Evolutionary conservation across 1,140 invertebrate species (phyloP), one percentile per base, ranked within the genome.

Genomic region (Microplitis mediator): DNA sequence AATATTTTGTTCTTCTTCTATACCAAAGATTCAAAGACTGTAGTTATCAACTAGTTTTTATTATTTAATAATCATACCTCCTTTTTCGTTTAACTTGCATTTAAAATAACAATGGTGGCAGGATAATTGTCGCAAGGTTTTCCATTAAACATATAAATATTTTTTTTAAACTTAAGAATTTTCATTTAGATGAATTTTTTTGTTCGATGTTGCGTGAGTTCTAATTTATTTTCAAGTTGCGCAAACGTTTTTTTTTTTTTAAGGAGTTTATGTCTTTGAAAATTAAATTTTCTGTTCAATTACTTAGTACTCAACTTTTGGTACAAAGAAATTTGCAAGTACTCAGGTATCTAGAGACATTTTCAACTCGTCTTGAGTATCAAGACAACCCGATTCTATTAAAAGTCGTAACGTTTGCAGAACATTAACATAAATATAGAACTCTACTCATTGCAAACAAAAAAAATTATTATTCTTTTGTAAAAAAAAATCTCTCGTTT

Each of bases 41-140:
- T 32, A 62, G 39, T 45, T 9, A 45, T 23, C 23, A 45, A 45
- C 11, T 54, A 54, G 13, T 14, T 54, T 54, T 54, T n/a, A 51
- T 6, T 66, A 23, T 23, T 23, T 23, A 23, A 23, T 14, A 31
- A 6, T 31, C 11, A 13, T n/a, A 8, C 35, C 3, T 39, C 4
- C n/a, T 5, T 36, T 36, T 63, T 63, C 3, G n/a, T n/a, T 39
- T 16, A 34, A 36, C 34, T 45, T 54, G 32, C 36, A 69, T 54
- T 36, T 35, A 36, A 58, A 69, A 61, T 39, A 35, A 69, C 14
- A 80, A 82, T 83, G 84, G 82, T 86, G 82, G 77, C 82, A 85
- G 84, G 82, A 79, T 85, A 83, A 82, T 83, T 68, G 63, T 72
- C 76, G 72, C 52, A 34, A 70, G 72, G 60, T 77, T 76, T 72